Evolutionary conservation across 2,113 vertebrate species (phyloP).

Genomic region (Scatophagus argus): DNA sequence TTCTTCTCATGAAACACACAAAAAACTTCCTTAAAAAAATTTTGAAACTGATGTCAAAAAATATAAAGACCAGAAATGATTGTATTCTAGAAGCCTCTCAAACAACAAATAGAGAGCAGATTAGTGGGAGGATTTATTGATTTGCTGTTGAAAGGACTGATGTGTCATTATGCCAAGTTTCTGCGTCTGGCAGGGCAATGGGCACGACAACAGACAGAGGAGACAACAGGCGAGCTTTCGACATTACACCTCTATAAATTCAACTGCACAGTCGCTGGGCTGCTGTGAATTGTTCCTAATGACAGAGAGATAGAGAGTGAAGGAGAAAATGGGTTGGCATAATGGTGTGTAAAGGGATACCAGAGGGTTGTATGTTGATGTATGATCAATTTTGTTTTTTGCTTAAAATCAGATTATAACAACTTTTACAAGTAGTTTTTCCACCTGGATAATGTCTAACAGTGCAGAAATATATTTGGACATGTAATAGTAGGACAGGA

Average conservation of each 20-base stretch:
- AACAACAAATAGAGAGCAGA: not conserved
- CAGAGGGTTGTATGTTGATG: not conserved
- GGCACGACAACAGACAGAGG: not conserved
- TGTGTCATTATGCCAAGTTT: not conserved
- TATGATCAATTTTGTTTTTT: not conserved
- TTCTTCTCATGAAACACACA: not conserved
- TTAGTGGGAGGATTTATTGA: not conserved
- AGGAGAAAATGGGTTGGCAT: not conserved
- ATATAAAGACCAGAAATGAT: too few relatives aligned
- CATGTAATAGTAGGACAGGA: not conserved
- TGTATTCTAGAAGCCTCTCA: too few relatives aligned
- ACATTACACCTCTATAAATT: not conserved
- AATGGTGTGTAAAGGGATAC: too few relatives aligned
- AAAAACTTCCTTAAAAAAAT: not conserved
- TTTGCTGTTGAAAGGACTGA: slow-evolving; percentile 1
- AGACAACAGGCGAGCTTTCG: not conserved
- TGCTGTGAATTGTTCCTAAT: slow-evolving; percentile 36
- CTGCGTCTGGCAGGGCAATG: not conserved
- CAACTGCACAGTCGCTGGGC: not conserved
- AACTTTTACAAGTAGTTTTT: not conserved
- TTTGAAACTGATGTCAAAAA: too few relatives aligned
- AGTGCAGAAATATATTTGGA: not conserved
- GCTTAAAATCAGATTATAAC: not conserved
- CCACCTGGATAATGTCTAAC: not conserved
- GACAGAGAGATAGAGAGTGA: not conserved